phyloP scores from a whole-genome alignment of 2,888 invertebrate genomes.

The Falcaria lacertinaria region DNA sequence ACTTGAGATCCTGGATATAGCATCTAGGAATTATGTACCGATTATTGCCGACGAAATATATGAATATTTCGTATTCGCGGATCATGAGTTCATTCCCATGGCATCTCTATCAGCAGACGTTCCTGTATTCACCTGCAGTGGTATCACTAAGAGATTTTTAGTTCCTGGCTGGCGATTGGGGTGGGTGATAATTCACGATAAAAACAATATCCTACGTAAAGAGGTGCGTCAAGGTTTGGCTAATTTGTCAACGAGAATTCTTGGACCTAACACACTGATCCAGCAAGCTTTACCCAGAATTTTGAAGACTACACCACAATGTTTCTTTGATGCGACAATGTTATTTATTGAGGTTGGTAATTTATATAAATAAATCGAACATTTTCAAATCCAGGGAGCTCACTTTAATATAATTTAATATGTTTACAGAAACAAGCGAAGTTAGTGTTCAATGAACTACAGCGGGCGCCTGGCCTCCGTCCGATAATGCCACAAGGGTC shows the following conservation, averaged over 20 bases:
- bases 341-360: conserved; percentile 58
- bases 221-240: conserved; percentile 67
- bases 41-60: conserved; percentile 99
- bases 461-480: conserved; percentile 86
- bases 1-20: conserved; percentile 87
- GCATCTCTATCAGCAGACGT: conserved; percentile 91
- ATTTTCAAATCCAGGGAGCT: too few relatives aligned
- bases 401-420: too few relatives aligned
- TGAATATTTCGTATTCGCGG: conserved; percentile 94
- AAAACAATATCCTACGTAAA: conserved; percentile 81
- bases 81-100: conserved; percentile 87
- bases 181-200: conserved; percentile 96
- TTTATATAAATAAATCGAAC: not conserved
- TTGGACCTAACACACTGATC: conserved; percentile 93
- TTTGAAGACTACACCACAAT: conserved; percentile 88
- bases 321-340: conserved; percentile 88
- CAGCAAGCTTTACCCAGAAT: conserved; percentile 95
- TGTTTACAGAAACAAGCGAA: conserved; percentile 87
- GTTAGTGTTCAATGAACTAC: conserved; percentile 84
- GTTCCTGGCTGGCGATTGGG: conserved; percentile 99
- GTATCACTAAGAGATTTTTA: conserved; percentile 95
- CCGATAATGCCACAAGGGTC: conserved; percentile 97
- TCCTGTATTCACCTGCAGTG: conserved; percentile 95
- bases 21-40: conserved; percentile 87
- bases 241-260: conserved; percentile 89